A percentile compares a stretch with the other conserved stretches of the same genome.
These are phyloP conservation scores for Cyrtorhinus lividipennis DNA, from an alignment of 1,140 invertebrate species.

Conservation along the genomic window DNA sequence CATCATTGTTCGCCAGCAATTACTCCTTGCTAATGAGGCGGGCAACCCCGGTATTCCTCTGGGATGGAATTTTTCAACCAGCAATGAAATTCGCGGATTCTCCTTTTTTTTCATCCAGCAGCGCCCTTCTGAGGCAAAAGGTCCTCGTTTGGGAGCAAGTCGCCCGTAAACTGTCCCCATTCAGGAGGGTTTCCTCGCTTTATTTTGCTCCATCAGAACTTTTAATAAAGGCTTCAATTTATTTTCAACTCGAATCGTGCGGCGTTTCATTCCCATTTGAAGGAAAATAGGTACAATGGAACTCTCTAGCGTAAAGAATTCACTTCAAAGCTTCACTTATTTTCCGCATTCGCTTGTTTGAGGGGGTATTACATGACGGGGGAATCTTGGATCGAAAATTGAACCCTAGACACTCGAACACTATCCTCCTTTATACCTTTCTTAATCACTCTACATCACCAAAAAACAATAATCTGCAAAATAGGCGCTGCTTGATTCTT, in stretches of 20 bases:
- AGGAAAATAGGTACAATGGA: no score
- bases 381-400: no score
- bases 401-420: no score
- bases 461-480: no score
- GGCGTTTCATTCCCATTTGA: no score
- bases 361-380: no score
- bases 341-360: no score
- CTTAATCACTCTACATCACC: no score
- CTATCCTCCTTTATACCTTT: no score
- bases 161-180: conserved; percentile 1
- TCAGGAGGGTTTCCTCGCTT: neutral
- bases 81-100: conserved; percentile 4
- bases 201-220: neutral
- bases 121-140: neutral
- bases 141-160: neutral
- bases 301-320: no score
- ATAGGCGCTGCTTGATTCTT: no score
- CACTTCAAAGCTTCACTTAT: no score
- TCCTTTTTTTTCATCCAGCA: neutral
- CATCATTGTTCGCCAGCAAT: conserved; percentile 7
- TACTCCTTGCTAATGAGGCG: conserved; percentile 6
- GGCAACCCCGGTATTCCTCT: neutral
- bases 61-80: neutral
- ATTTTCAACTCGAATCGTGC: neutral
- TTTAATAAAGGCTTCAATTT: conserved; percentile 8